Base-by-base conservation (phyloP, 2,888 invertebrate genomes). In the Silvanus unidentatus region DNA sequence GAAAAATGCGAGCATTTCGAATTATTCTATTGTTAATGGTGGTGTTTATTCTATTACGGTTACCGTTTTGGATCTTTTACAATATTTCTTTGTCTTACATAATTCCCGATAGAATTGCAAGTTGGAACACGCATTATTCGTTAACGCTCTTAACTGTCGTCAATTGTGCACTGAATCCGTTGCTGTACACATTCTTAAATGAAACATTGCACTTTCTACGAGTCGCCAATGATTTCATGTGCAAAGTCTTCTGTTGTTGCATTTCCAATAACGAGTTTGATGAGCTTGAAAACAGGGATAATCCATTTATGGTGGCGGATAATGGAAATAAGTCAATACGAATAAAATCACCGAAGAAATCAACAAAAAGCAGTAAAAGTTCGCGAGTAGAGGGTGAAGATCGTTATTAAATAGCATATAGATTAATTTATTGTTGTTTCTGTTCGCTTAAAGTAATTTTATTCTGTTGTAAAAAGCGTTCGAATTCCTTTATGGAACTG, bases 181-280 rank as follows among this genome's bases (percentile, higher is more conserved):
- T 80, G 39, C 64, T 81, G 16, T 81, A 81, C 53, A 76, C 79
- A 1, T 80, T 80, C 53, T 64, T 80, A 5, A 74, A 77, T 28
- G 75, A 77, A 55, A 75, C 78, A 2, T 60, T 77, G 15, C 52
- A 54, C 11, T 55, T 58, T 11, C 49, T 58, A 30, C 54, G 55
- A 15, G 60, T 56, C 46, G 39, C 66, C 6, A 63, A 57, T 11
- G 64, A 68, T 35, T 69, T 69, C 35, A 46, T 63, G 3, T 65
- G 61, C 39, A 62, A 66, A 43, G 59, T 69, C 28, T 68, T 64
- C 44, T 71, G 69, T 43, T 71, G 68, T 45, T 71, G 68, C 44
- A 66, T 62, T 44, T 63, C 66, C 0, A 66, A 62, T 32, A 58
- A 60, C 0, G 71, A 72, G 41, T 71, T 71, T 55, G 67, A 70